phyloP scores from a whole-genome alignment of 2,888 invertebrate species.

The Torymus aiolomorphi region DNA sequence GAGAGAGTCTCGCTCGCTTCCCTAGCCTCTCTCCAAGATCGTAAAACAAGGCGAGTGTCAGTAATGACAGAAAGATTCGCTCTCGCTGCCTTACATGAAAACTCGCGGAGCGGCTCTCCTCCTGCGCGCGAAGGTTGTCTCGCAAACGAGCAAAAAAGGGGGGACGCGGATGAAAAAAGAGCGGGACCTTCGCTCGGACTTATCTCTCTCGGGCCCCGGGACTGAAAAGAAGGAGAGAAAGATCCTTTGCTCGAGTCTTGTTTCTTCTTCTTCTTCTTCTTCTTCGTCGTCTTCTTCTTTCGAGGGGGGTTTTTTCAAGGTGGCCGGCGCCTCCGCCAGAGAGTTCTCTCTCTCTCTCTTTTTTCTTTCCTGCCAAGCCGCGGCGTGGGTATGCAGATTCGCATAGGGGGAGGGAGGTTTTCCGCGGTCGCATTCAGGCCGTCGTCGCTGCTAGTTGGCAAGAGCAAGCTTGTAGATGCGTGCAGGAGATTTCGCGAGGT shows the following conservation, averaged over 20 bases:
- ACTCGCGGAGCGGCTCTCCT: constrained; percentile 34
- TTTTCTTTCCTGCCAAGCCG: constrained; percentile 34
- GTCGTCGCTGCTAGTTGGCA: too few species aligned
- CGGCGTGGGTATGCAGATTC: constrained; percentile 67
- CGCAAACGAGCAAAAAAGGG: neutral
- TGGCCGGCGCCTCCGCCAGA: too few species aligned
- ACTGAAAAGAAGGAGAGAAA: constrained; percentile 21
- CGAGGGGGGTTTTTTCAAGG: constrained; percentile 52
- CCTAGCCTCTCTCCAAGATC: constrained; percentile 34
- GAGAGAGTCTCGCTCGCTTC: too few species aligned
- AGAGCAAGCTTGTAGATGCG: constrained; percentile 38
- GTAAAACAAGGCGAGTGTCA: constrained; percentile 55
- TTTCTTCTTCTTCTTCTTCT: constrained; percentile 18
- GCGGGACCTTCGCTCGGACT: constrained; percentile 4
- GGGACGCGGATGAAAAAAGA: constrained; percentile 28
- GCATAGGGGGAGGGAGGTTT: constrained; percentile 74
- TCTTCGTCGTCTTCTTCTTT: too few species aligned
- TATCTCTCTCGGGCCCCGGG: too few species aligned
- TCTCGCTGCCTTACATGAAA: constrained; percentile 33
- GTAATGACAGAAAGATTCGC: constrained; percentile 58
- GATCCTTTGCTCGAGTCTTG: constrained; percentile 2
- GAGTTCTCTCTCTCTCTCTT: neutral
- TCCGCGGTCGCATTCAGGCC: constrained; percentile 72
- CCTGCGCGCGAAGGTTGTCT: constrained; percentile 15
- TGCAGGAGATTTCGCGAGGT: too few species aligned